Evolutionary conservation across 2,888 invertebrate species (phyloP), one percentile per base, ranked within the genome.

Genomic region (Agrotis ipsilon): DNA sequence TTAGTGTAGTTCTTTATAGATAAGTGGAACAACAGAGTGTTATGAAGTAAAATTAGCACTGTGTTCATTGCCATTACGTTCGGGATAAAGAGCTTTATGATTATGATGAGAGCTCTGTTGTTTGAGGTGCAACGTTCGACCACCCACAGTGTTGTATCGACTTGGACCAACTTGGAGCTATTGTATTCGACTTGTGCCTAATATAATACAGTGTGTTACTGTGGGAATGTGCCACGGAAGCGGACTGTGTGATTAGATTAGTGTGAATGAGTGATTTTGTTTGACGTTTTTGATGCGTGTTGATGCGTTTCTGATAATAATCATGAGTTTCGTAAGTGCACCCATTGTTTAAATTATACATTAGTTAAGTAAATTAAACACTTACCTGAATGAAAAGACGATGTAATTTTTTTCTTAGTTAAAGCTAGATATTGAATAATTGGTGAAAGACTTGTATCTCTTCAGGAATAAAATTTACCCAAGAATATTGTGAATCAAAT

Each of bases 251-350:
- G 90, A 91, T 91, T 89, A 87, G 88, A 91, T 92, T 92, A 91
- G 86, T 89, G 88, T 88, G 91, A 90, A 90, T 89, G 89, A 91
- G 82, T 90, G 92, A 91, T 89, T 90, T 87, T 87, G 87, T 90
- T 90, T 90, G 89, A 88, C 89, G 87, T 65, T 87, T 88, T 86
- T 86, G 86, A 87, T 87, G 72, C 66, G 62, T 76, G 62, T 72
- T 78, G 75, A 75, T 80, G 78, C 72, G 24, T 85, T 80, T 78
- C 70, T 82, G 78, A 81, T 85, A 69, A 70, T 65, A 45, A 73
- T 69, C 62, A 59, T 71, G 59, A 68, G 70, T 58, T 77, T 70
- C 52, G 46, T 59, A 45, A 62, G 54, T 61, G 55, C 18, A n/a
- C 9, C 16, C 58, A 57, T 69, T 82, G 66, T 69, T 71, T 66